Percentiles rank a stretch among this genome's conserved stretches.
Evolutionary conservation across 2,113 vertebrate genomes (phyloP).

Genomic region (Tenebrosternarchus preto): DNA sequence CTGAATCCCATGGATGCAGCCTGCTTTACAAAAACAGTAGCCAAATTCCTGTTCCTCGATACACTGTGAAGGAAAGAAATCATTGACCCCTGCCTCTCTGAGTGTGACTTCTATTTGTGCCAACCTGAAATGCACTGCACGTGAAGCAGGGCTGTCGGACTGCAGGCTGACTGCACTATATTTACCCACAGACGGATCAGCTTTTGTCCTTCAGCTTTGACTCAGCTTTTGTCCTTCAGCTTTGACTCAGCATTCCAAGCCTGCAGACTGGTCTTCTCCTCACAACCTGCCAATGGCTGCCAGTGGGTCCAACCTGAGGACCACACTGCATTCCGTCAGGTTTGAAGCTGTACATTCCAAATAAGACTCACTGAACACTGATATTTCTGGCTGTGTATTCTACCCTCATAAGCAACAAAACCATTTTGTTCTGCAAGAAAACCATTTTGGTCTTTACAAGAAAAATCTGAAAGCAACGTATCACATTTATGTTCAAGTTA

Average conservation of each 20-base stretch:
- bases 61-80: not conserved
- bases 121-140: not conserved
- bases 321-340: no score
- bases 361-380: not conserved
- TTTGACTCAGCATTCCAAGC: not conserved
- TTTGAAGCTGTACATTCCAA: not conserved
- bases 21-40: no score
- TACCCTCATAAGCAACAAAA: not conserved
- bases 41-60: no score
- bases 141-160: not conserved
- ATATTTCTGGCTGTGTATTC: not conserved
- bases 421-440: not conserved
- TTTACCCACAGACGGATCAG: constrained; percentile 6
- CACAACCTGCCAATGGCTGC: no score
- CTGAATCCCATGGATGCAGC: no score
- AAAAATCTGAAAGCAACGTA: not conserved
- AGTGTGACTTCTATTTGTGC: not conserved
- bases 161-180: not conserved
- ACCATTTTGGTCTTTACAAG: not conserved
- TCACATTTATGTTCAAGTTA: not conserved
- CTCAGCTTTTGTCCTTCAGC: not conserved
- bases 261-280: no score
- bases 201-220: not conserved
- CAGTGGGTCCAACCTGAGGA: no score
- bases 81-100: not conserved